These are phyloP conservation scores for Naso thynnoides DNA, from an alignment of 2,797 vertebrate species.

Conservation along the genomic window DNA sequence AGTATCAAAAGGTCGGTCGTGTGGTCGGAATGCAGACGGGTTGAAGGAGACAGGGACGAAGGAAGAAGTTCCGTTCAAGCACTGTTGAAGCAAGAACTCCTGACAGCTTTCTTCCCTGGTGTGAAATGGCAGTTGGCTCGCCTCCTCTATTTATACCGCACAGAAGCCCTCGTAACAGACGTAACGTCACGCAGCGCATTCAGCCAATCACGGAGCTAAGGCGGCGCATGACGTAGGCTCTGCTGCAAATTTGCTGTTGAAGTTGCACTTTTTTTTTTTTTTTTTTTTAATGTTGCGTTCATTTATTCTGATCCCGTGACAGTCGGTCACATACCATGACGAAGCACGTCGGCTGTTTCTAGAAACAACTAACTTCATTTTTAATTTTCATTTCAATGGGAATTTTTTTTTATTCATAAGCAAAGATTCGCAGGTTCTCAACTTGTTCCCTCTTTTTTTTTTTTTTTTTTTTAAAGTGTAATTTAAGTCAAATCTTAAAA, in stretches of 20 bases:
- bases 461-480: no score
- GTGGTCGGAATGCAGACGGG: background rate
- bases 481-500: no score
- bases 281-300: background rate
- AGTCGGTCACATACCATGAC: conserved; percentile 1
- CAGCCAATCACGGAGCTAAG: conserved; percentile 48
- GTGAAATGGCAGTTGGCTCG: rapidly evolving
- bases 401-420: no score
- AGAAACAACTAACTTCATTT: rapidly evolving
- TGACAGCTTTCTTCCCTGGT: background rate
- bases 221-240: background rate
- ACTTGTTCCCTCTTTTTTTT: no score
- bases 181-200: background rate
- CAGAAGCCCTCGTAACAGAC: background rate
- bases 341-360: background rate
- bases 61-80: conserved; percentile 84
- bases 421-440: no score
- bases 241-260: background rate
- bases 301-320: background rate
- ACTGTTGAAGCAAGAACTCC: conserved; percentile 88
- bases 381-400: no score
- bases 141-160: conserved; percentile 58
- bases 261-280: conserved; percentile 1
- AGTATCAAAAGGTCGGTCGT: background rate
- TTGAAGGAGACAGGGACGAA: conserved; percentile 1